phyloP scores from a whole-genome alignment of 2,888 invertebrate genomes.

The Drymonia ruficornis region DNA sequence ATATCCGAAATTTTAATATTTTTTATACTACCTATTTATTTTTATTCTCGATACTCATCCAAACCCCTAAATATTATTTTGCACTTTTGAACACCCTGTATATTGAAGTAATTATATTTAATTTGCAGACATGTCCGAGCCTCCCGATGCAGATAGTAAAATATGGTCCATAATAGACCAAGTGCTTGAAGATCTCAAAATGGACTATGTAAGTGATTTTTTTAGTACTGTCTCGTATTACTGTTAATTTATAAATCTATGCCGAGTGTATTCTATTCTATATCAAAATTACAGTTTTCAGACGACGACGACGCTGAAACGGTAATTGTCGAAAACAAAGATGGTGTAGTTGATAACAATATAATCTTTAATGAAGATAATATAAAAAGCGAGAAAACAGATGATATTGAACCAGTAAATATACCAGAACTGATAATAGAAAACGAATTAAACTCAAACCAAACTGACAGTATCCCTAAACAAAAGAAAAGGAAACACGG shows the following conservation, averaged over 20 bases:
- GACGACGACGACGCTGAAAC: neutral
- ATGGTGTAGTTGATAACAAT: neutral
- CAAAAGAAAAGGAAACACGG: neutral
- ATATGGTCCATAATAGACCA: slow-evolving; percentile 1
- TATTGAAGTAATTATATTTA: neutral
- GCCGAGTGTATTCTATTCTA: neutral
- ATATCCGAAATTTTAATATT: too few relatives aligned
- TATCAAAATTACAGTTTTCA: neutral
- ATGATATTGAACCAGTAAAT: neutral
- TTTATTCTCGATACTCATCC: too few relatives aligned
- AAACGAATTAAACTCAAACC: neutral
- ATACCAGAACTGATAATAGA: neutral
- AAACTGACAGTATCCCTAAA: neutral
- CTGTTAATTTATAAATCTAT: too few relatives aligned
- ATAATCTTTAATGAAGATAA: neutral
- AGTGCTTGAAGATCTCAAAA: neutral
- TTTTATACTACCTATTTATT: too few relatives aligned
- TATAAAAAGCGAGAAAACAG: neutral
- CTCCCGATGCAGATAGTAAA: neutral
- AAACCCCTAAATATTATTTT: too few relatives aligned
- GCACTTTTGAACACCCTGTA: too few relatives aligned
- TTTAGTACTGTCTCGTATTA: neutral
- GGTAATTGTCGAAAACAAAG: neutral
- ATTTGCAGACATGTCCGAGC: neutral
- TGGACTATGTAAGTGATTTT: neutral